Evolutionary conservation across 2,113 vertebrate species (phyloP).

Genomic region (Chaenocephalus aceratus): DNA sequence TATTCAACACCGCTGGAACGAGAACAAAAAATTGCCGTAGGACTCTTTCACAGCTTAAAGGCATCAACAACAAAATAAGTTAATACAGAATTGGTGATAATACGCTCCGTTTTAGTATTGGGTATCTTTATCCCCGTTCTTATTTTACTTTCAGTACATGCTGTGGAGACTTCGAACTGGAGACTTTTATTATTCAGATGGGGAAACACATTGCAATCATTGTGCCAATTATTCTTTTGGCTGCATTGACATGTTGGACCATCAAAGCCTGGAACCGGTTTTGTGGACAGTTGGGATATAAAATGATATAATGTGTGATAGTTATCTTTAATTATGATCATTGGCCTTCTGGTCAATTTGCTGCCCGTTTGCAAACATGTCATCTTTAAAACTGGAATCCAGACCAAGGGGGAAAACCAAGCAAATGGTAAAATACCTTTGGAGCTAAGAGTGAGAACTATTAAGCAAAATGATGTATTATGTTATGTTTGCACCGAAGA

Average conservation of each 20-base stretch:
- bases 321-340: not conserved
- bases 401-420: not conserved
- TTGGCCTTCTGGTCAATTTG: not conserved
- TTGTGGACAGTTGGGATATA: slow-evolving; percentile 3
- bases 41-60: slow-evolving; percentile 39
- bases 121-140: not conserved
- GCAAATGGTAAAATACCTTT: not conserved
- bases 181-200: slow-evolving; percentile 9
- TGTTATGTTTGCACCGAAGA: not conserved
- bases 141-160: not conserved
- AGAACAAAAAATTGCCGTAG: slow-evolving; percentile 37
- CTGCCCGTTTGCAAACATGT: not conserved
- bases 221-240: not conserved
- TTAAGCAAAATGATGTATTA: too few species aligned
- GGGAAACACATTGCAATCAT: not conserved
- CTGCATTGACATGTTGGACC: too few species aligned
- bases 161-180: not conserved
- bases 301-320: not conserved
- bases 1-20: slow-evolving; percentile 45
- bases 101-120: slow-evolving; percentile 1
- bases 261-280: not conserved
- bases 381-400: not conserved
- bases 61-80: slow-evolving; percentile 44
- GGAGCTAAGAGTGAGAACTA: not conserved
- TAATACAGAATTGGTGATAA: slow-evolving; percentile 24